Percentiles rank a stretch among this genome's conserved stretches.
These are phyloP conservation scores for Drosophila mauritiana DNA, from an alignment of 1,140 invertebrate genomes.

Conservation along the genomic window DNA sequence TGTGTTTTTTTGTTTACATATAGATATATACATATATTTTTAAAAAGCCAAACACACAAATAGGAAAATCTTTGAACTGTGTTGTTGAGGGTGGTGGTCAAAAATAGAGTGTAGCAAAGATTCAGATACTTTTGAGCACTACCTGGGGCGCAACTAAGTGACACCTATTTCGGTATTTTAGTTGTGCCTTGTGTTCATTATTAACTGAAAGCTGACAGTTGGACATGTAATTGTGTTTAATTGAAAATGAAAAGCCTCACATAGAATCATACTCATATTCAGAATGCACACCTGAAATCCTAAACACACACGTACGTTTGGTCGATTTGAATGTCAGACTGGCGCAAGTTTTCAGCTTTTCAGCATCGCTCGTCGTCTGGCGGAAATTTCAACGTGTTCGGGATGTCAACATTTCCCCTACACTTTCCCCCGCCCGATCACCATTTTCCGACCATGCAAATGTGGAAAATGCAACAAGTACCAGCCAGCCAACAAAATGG, in stretches of 20 bases:
- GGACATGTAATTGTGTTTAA: slow-evolving; percentile 56
- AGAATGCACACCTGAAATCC: slow-evolving; percentile 36
- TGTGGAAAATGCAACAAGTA: slow-evolving; percentile 70
- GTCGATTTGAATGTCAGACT: slow-evolving; percentile 71
- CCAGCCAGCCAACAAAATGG: slow-evolving; percentile 70
- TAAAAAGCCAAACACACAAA: slow-evolving; percentile 29
- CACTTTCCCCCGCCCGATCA: neutral
- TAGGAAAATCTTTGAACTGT: slow-evolving; percentile 61
- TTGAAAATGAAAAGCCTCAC: slow-evolving; percentile 55
- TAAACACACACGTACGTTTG: neutral
- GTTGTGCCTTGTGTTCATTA: slow-evolving; percentile 63
- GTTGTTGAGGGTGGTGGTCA: slow-evolving; percentile 32
- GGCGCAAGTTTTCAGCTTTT: slow-evolving; percentile 37
- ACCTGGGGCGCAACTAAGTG: slow-evolving; percentile 52
- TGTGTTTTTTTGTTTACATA: slow-evolving; percentile 45
- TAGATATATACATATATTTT: slow-evolving; percentile 24
- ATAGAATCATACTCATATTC: slow-evolving; percentile 32
- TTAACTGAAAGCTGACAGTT: slow-evolving; percentile 78
- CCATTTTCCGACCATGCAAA: slow-evolving; percentile 20
- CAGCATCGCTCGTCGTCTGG: slow-evolving; percentile 27
- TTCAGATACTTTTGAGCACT: slow-evolving; percentile 21
- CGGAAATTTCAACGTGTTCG: slow-evolving; percentile 75
- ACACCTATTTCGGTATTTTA: slow-evolving; percentile 19
- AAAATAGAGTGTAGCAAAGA: slow-evolving; percentile 50
- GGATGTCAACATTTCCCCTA: slow-evolving; percentile 55